A percentile compares a stretch with the other conserved stretches of the same genome.
Evolutionary conservation across 2,797 vertebrate species (phyloP).

Genomic region (Gadopsis bispinosus): DNA sequence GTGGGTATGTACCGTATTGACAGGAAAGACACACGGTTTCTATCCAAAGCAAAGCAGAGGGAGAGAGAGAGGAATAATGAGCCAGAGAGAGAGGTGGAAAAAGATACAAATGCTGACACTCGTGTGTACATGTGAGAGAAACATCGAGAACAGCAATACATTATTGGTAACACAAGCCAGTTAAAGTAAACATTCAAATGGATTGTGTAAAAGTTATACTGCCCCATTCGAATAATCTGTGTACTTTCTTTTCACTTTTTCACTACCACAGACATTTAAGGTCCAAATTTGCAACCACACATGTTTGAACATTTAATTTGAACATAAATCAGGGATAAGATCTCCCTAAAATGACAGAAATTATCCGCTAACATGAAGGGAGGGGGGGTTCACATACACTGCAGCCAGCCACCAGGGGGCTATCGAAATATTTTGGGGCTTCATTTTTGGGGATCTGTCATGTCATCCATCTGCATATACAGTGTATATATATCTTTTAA

Average conservation of each 20-base stretch:
- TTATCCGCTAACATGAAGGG: too few species aligned
- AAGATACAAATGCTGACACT: constrained; percentile 20
- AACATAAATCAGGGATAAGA: too few species aligned
- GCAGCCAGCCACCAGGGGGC: too few species aligned
- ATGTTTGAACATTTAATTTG: too few species aligned
- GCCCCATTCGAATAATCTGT: background rate
- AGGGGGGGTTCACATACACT: too few species aligned
- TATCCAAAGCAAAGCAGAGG: constrained; percentile 63
- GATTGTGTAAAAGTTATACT: background rate
- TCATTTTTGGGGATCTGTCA: too few species aligned
- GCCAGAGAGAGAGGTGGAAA: constrained; percentile 36
- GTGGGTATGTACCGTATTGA: constrained; percentile 79
- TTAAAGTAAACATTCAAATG: constrained; percentile 7
- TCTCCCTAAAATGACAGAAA: too few species aligned
- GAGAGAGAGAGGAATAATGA: constrained; percentile 53
- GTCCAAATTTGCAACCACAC: background rate
- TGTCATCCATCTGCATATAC: too few species aligned
- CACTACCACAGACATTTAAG: background rate
- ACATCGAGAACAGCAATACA: background rate
- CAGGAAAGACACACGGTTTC: constrained; percentile 73
- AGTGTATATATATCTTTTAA: too few species aligned
- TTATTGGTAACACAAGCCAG: constrained; percentile 6
- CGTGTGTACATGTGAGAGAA: background rate
- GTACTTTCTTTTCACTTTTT: background rate
- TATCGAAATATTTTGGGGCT: too few species aligned